phyloP scores from a whole-genome alignment of 2,797 vertebrate genomes.

The Epinephelus malabaricus region DNA sequence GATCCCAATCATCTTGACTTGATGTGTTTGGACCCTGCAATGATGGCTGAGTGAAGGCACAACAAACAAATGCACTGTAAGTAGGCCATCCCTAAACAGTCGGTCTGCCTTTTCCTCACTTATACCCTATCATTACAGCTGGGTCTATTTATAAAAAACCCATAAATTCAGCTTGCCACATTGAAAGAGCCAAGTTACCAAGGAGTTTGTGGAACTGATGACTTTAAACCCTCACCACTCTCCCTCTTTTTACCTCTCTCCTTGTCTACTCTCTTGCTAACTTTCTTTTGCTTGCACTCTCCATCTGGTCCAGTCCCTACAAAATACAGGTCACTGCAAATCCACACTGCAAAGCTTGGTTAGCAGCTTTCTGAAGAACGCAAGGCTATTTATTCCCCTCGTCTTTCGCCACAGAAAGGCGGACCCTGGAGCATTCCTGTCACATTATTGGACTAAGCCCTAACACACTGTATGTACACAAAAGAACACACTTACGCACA shows the following conservation, averaged over 20 bases:
- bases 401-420: slow-evolving; percentile 47
- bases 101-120: slow-evolving; percentile 74
- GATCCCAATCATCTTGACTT: slow-evolving; percentile 46
- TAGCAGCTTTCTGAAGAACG: slow-evolving; percentile 51
- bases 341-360: slow-evolving; percentile 53
- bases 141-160: slow-evolving; percentile 84
- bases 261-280: slow-evolving; percentile 15
- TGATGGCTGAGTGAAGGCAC: slow-evolving; percentile 54
- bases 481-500: slow-evolving; percentile 34
- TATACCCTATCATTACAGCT: slow-evolving; percentile 85
- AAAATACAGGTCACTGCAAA: slow-evolving; percentile 63
- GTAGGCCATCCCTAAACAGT: slow-evolving; percentile 75
- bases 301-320: slow-evolving; percentile 51
- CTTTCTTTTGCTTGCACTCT: slow-evolving; percentile 34
- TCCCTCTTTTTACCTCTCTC: slow-evolving; percentile 21
- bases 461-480: slow-evolving; percentile 58
- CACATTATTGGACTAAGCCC: slow-evolving; percentile 44
- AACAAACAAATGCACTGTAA: slow-evolving; percentile 69
- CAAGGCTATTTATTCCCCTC: slow-evolving; percentile 38
- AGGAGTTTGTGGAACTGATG: slow-evolving; percentile 69
- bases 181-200: slow-evolving; percentile 71
- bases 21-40: slow-evolving; percentile 50
- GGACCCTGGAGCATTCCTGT: slow-evolving; percentile 70
- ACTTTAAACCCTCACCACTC: slow-evolving; percentile 54
- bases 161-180: slow-evolving; percentile 79